A percentile compares a stretch with the other conserved stretches of the same genome.
Conservation (phyloP, 2,797 vertebrate species). For the Poecilia velifera region DNA sequence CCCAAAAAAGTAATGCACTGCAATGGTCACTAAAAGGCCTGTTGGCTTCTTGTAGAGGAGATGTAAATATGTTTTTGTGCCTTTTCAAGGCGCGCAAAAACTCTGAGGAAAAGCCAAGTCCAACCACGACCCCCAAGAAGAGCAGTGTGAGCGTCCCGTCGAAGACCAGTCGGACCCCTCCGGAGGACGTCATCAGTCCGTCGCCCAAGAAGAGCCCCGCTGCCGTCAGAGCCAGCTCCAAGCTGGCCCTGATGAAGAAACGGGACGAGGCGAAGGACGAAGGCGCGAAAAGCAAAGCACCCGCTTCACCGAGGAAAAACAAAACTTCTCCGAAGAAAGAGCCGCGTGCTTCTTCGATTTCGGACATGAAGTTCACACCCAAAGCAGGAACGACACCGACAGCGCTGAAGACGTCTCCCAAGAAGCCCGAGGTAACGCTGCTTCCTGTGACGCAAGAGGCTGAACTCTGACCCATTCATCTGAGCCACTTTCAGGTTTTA, state of each 20-base stretch:
- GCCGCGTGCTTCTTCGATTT: slow-evolving; percentile 12
- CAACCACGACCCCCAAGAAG: slow-evolving; percentile 56
- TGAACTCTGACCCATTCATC: background rate
- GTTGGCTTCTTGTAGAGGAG: background rate
- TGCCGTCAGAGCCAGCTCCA: slow-evolving; percentile 81
- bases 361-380: slow-evolving; percentile 60
- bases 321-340: slow-evolving; percentile 82
- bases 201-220: slow-evolving; percentile 68
- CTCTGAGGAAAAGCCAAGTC: slow-evolving; percentile 40
- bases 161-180: slow-evolving; percentile 20
- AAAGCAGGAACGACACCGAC: slow-evolving; percentile 73
- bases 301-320: slow-evolving; percentile 72
- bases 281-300: slow-evolving; percentile 69
- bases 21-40: background rate
- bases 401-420: slow-evolving; percentile 84
- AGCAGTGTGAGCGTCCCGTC: slow-evolving; percentile 57
- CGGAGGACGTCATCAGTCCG: slow-evolving; percentile 57
- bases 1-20: slow-evolving; percentile 85
- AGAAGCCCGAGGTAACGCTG: slow-evolving; percentile 85
- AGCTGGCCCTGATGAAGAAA: slow-evolving; percentile 86
- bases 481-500: background rate
- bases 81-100: slow-evolving; percentile 67
- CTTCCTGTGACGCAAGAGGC: background rate
- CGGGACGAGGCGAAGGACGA: slow-evolving; percentile 67
- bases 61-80: background rate